phyloP scores from a whole-genome alignment of 2,888 invertebrate genomes.

The Drosophila pseudotalamancana region DNA sequence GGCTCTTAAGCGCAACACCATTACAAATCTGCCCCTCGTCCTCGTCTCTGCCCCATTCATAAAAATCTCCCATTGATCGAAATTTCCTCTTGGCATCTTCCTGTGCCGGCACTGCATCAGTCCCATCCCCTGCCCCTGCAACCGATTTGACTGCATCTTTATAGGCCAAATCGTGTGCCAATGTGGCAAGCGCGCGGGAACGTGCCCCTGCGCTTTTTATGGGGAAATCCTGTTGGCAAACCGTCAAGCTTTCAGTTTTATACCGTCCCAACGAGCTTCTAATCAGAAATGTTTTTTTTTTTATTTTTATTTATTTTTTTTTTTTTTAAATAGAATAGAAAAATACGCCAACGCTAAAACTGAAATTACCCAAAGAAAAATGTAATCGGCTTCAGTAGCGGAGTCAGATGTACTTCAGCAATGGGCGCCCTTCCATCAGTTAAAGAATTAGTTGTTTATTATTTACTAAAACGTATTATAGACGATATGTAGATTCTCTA shows the following conservation, averaged over 20 bases:
- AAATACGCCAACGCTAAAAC: conserved; percentile 35
- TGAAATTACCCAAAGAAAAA: conserved; percentile 9
- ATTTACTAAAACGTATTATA: too few species aligned
- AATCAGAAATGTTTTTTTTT: conserved; percentile 26
- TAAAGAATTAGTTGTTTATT: too few species aligned
- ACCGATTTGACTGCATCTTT: conserved; percentile 15
- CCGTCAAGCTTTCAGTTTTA: conserved; percentile 61
- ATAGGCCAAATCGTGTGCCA: conserved; percentile 50
- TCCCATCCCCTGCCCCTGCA: not conserved
- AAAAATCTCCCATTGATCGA: conserved; percentile 60
- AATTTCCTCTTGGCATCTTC: conserved; percentile 66
- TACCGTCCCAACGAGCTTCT: conserved; percentile 58
- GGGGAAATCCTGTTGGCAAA: conserved; percentile 80
- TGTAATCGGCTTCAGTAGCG: conserved; percentile 31
- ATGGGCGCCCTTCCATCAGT: conserved; percentile 14
- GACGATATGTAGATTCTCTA: too few species aligned
- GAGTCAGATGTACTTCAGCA: conserved; percentile 23
- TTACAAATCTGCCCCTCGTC: not conserved
- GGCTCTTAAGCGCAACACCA: conserved; percentile 1
- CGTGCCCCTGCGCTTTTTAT: conserved; percentile 62
- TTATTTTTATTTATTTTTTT: conserved; percentile 5
- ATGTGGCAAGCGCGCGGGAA: conserved; percentile 9
- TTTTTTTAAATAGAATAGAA: conserved; percentile 43
- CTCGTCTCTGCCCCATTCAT: conserved; percentile 20
- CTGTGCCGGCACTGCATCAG: conserved; percentile 32